Evolutionary conservation across 2,113 vertebrate genomes (phyloP).

Genomic region (Chaenogobius annularis): DNA sequence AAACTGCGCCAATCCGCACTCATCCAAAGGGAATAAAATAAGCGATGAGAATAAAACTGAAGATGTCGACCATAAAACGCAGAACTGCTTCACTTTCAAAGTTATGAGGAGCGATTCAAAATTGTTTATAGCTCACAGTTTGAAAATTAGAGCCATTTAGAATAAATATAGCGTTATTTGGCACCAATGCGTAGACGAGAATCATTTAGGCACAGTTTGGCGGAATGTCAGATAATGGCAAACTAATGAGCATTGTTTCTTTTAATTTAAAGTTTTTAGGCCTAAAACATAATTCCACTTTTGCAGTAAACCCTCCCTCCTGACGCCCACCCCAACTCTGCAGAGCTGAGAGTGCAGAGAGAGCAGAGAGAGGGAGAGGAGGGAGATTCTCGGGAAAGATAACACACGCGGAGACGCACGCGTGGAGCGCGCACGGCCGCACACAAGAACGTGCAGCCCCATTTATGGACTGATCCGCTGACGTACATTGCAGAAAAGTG

Average conservation of each 20-base stretch:
- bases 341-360: constrained; percentile 72
- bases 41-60: not conserved
- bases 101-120: not conserved
- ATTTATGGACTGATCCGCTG: constrained; percentile 86
- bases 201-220: not conserved
- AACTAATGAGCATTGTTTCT: not conserved
- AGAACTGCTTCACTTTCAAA: not conserved
- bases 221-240: not conserved
- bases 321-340: constrained; percentile 83
- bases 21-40: not conserved
- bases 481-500: constrained; percentile 88
- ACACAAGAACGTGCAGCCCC: constrained; percentile 75
- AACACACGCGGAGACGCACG: constrained; percentile 75
- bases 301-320: constrained; percentile 76
- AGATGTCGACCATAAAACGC: not conserved
- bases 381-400: constrained; percentile 83
- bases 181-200: not conserved
- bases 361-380: constrained; percentile 57
- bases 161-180: not conserved
- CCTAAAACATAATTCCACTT: constrained; percentile 59
- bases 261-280: constrained; percentile 11
- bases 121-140: no score
- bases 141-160: not conserved
- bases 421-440: constrained; percentile 64
- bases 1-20: not conserved